Evolutionary conservation across 2,888 invertebrate genomes (phyloP).

Genomic region (Acleris laterana): DNA sequence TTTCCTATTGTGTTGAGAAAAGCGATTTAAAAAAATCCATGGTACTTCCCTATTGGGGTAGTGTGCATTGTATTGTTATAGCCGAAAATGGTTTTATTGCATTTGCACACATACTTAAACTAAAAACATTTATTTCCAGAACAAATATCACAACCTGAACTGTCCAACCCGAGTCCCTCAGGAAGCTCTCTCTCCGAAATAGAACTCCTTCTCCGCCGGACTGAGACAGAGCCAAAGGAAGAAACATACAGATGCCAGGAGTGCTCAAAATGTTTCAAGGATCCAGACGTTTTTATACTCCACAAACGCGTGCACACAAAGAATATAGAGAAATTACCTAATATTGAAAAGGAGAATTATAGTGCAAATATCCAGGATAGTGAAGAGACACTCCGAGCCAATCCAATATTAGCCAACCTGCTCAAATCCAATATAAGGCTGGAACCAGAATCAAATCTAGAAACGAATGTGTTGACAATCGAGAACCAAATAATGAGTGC

Average conservation of each 20-base stretch:
- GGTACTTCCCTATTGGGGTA: no score
- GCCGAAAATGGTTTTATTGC: no score
- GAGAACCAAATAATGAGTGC: slow-evolving; percentile 69
- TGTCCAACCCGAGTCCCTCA: slow-evolving; percentile 33
- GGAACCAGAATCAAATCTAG: slow-evolving; percentile 44
- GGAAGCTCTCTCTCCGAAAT: slow-evolving; percentile 26
- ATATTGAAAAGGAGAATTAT: slow-evolving; percentile 60
- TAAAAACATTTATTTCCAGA: slow-evolving; percentile 7
- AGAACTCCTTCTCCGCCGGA: slow-evolving; percentile 21
- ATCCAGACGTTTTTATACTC: slow-evolving; percentile 70
- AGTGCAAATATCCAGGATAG: slow-evolving; percentile 47
- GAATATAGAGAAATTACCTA: slow-evolving; percentile 26
- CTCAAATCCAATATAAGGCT: slow-evolving; percentile 48
- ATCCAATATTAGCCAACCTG: slow-evolving; percentile 73
- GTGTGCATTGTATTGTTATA: no score
- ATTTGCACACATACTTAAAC: neutral
- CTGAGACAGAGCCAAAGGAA: slow-evolving; percentile 23
- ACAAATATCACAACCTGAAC: slow-evolving; percentile 28
- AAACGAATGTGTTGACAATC: slow-evolving; percentile 51
- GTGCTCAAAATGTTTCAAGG: slow-evolving; percentile 76
- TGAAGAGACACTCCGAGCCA: slow-evolving; percentile 64
- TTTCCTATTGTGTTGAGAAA: no score
- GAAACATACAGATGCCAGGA: slow-evolving; percentile 62
- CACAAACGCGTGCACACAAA: slow-evolving; percentile 63
- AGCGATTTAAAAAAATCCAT: no score